Base-by-base conservation (phyloP, 2,113 vertebrate genomes). In the Scytalopus superciliaris region DNA sequence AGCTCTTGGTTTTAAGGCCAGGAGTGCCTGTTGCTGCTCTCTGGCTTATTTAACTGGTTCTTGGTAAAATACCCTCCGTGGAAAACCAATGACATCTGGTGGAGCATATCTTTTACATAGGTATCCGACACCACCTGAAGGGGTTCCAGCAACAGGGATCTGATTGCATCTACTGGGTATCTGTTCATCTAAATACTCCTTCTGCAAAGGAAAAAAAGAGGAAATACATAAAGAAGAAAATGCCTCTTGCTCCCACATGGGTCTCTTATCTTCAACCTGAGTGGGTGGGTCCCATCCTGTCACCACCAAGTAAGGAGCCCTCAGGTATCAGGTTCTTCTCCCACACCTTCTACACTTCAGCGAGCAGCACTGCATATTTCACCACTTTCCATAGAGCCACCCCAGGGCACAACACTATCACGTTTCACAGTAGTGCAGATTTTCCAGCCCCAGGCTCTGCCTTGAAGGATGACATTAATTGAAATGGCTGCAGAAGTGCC, bases 71-170 rank as follows among this genome's bases (percentile, higher is more conserved):
- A 10, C 3, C 24, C 14, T 88, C 45, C 27, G 2, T 2, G 16
- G 31, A 64, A 84, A 72, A 37, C 23, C 37, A 42, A 0, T 3
- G 17, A 6, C 28, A 73, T 22, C 19, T 69, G 53, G 37, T 47
- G 28, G n/a, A 72, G 10, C 11, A 1, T 6, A 0, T 22, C 59
- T n/a, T 63, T 30, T 16, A 8, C 1, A 0, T 0, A 6, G 22
- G 40, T 12, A 60, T 33, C 53, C 62, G 76, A 17, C 19, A 16
- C 21, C 5, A 13, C n/a, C 12, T 12, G 19, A 56, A 49, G 14
- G 28, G 35, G 12, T 69, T 86, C 55, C 64, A 74, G 56, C 1
- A 3, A 39, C 30, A 22, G 30, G 52, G 19, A 77, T 35, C 10
- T 19, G 37, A 28, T 3, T 24, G 5, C 9, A 42, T 21, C 60